Base-by-base conservation (phyloP, 2,888 invertebrate species). In the Drosophila paracracens region DNA sequence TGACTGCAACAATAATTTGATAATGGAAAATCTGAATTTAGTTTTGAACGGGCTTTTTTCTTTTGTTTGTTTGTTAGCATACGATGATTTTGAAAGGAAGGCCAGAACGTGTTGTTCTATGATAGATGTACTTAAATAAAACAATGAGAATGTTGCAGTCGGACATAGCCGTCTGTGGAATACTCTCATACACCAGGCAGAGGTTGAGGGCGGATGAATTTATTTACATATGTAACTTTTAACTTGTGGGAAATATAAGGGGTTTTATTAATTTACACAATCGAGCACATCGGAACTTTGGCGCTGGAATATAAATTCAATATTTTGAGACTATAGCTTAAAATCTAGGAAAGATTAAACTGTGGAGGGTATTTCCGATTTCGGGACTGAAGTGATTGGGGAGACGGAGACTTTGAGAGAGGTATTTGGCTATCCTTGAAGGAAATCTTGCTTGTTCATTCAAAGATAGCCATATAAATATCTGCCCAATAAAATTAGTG, bases 91-190 rank as follows among this genome's bases (percentile, higher is more conserved):
- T 25, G 7, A 25, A 46, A 6, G 16, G 16, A 46, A 8, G 16
- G 16, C 16, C 7, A 46, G 13, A 46, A 13, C 21, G n/a, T 10
- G 36, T 51, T 62, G 40, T 62, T 54, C 25, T 21, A 29, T 51
- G 10, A 27, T 56, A 62, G 56, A 27, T 51, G 21, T 38, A 51
- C 62, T 35, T 56, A 18, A 27, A 46, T 52, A 21, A n/a, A 51
- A 25, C 3, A n/a, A 46, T 16, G 0, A 25, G 25, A 46, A 46
- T 25, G 2, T 21, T 46, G 16, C 16, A 46, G 16, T 46, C 16
- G 46, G 16, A 8, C 16, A 46, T 46, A 16, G 8, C 16, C 21
- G 16, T 16, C 21, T 21, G 16, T 46, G 46, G 21, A 25, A 6
- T 25, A 25, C 7, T 21, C 25, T 46, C 13, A 46, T 16, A 46